Conservation (phyloP, 2,113 vertebrate genomes). For the Bubo bubo region DNA sequence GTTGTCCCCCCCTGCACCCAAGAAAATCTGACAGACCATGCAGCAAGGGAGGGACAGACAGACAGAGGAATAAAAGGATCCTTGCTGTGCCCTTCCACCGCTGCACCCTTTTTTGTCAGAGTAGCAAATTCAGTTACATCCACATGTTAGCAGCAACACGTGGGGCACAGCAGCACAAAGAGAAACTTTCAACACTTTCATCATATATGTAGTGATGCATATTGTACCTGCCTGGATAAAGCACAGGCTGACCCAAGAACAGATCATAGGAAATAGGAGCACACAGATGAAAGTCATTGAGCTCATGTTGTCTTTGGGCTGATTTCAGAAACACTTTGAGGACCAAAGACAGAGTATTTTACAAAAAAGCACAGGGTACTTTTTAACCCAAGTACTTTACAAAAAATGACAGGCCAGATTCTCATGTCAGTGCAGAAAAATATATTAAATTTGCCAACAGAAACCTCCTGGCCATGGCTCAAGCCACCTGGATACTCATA, state of each 20-base stretch:
- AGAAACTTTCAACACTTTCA: background rate
- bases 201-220: rapidly evolving
- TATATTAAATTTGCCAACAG: background rate
- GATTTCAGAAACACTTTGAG: background rate
- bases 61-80: background rate
- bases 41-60: background rate
- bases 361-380: background rate
- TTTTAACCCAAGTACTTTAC: background rate
- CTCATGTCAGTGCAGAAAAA: background rate
- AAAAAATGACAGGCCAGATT: background rate
- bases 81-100: background rate
- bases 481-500: background rate
- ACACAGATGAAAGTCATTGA: background rate
- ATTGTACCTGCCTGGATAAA: background rate
- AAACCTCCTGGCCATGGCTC: background rate
- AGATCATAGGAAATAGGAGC: background rate
- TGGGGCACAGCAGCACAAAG: background rate
- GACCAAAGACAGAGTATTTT: background rate
- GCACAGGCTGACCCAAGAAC: background rate
- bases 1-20: background rate
- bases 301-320: background rate
- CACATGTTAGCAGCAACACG: background rate
- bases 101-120: background rate
- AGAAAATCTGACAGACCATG: background rate
- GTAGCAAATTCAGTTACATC: background rate